Evolutionary conservation across 37 sponge, comb jelly and placozoan species (phyloP).

Genomic region (Amphimedon queenslandica): DNA sequence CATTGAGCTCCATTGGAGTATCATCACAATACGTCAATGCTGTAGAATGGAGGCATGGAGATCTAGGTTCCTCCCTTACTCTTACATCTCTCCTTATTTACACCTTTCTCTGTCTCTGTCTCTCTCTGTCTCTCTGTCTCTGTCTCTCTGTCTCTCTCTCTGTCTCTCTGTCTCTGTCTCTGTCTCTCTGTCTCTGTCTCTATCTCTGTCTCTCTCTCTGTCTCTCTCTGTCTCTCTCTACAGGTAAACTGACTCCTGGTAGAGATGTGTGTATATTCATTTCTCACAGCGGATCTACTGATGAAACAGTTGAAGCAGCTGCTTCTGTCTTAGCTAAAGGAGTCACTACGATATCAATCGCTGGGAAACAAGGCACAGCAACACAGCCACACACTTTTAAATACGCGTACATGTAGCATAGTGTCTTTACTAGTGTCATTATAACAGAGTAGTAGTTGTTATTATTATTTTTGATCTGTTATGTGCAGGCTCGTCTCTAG

Average conservation of each 20-base stretch:
- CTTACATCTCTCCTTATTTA: neutral
- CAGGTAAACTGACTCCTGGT: conserved; percentile 55
- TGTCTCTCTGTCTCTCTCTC: neutral
- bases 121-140: neutral
- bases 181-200: neutral
- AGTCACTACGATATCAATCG: conserved; percentile 27
- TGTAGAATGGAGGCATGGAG: conserved; percentile 80
- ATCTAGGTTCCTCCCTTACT: conserved; percentile 41
- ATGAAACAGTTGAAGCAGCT: conserved; percentile 62
- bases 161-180: neutral
- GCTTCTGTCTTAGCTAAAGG: conserved; percentile 28
- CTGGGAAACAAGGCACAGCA: conserved; percentile 34
- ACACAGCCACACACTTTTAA: too few relatives aligned
- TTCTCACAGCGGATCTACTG: conserved; percentile 79
- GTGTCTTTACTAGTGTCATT: neutral
- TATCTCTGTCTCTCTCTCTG: neutral
- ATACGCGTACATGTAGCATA: neutral
- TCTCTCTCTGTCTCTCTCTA: neutral
- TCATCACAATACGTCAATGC: conserved; percentile 66
- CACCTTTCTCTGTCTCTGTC: neutral
- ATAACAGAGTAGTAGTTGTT: neutral
- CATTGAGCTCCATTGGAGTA: conserved; percentile 70
- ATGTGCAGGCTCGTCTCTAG: too few relatives aligned
- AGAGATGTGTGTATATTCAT: conserved; percentile 67
- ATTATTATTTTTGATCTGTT: too few relatives aligned